Evolutionary conservation across 1,140 invertebrate species (phyloP).

Genomic region (Lepidurus arcticus): DNA sequence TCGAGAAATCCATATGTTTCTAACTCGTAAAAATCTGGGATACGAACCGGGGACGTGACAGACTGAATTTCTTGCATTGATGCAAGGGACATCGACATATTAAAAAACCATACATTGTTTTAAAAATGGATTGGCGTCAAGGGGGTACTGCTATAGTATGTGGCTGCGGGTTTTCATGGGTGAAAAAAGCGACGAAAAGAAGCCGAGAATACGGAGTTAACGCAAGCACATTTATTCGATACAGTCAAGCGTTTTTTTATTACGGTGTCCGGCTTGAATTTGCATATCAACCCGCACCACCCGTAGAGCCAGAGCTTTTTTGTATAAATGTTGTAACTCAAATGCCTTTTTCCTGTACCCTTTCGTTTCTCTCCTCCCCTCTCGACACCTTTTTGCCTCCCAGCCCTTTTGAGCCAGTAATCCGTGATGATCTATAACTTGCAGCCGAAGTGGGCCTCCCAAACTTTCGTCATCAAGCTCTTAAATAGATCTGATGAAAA

Average conservation of each 20-base stretch:
- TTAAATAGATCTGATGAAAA: neutral
- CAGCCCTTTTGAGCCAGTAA: neutral
- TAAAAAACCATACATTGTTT: too few species aligned
- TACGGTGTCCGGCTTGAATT: conserved; percentile 17
- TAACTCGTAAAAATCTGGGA: conserved; percentile 75
- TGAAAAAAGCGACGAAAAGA: neutral
- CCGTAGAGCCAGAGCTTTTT: neutral
- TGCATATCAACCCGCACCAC: conserved; percentile 17
- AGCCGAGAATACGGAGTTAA: conserved; percentile 6
- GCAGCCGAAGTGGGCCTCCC: neutral
- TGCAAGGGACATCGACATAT: neutral
- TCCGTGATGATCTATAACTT: neutral
- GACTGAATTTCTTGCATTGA: neutral
- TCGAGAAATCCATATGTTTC: conserved; percentile 76
- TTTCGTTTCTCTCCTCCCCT: neutral
- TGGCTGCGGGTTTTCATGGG: neutral
- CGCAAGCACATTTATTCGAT: neutral
- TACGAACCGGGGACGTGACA: conserved; percentile 50
- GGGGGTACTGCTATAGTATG: neutral
- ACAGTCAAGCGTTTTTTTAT: conserved; percentile 16
- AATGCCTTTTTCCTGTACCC: conserved; percentile 11
- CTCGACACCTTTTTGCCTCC: neutral
- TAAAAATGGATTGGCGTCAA: neutral
- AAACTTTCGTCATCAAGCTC: neutral
- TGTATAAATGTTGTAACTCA: conserved; percentile 22